Evolutionary conservation across 2,888 invertebrate genomes (phyloP), one percentile per base, ranked within the genome.

Genomic region (Therioaphis trifolii): DNA sequence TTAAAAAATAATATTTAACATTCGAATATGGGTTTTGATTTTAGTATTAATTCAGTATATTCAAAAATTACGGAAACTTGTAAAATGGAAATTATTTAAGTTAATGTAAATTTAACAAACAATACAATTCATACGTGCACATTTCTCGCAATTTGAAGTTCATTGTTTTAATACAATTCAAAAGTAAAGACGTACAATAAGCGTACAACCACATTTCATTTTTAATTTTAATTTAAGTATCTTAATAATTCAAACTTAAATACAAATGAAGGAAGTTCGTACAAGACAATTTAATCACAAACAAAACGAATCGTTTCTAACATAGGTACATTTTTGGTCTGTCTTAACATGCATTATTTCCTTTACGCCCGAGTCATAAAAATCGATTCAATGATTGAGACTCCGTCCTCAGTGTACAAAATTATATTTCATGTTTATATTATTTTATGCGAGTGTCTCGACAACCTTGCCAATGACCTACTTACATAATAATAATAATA

Each of bases 281-380:
- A 14, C 2, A 21, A 49, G 46, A 76, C 29, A 35, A 24, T 63
- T 46, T 29, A 46, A 49, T 35, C 21, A 24, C 77, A 66, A 66
- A 35, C 27, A 35, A 66, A 18, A 52, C 29, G 49, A 77, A 21
- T 66, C 49, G 52, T 66, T 77, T 66, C 35, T 77, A 35, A 66
- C 77, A 77, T 52, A 66, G 66, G 63, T 76, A 63, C 49, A 35
- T 21, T 46, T 63, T 29, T 29, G 1, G n/a, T 46, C 21, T 46
- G 46, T 27, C 14, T 27, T 27, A 76, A 46, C 29, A n/a, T 46
- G n/a, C n/a, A n/a, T n/a, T n/a, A 3, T n/a, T 55, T 21, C 52
- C 5, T 35, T 2, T 24, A 35, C 35, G 9, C n/a, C 15, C 55
- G n/a, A 9, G 9, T 7, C 21, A 74, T 1, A 15, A 40, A 74